Base-by-base conservation (phyloP, 2,113 vertebrate genomes). In the Girardinichthys multiradiatus region DNA sequence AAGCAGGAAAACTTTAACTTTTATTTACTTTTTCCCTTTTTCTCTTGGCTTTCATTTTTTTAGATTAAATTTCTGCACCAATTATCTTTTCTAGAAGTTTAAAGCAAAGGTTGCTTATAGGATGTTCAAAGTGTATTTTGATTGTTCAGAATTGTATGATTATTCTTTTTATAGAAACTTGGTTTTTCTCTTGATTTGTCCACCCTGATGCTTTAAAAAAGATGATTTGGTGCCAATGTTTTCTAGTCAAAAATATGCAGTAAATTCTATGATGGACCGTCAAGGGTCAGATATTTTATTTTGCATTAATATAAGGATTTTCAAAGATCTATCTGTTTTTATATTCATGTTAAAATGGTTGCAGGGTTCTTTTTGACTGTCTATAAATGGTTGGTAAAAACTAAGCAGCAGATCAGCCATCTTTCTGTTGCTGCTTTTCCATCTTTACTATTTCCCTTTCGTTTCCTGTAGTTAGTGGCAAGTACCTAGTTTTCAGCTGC, bases 401-500 rank as follows among this genome's bases (percentile, higher is more conserved):
- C 10, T 35, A 7, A 35, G 35, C 5, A 35, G 10, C 19, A 24
- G 19, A 51, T n/a, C 48, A 51, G 8, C 48, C 7, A 24, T 10
- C 7, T 51, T 51, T 51, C 8, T 63, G 1, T 37, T 12, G 14
- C n/a, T 27, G 13, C 4, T 64, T 27, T 48, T 63, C 8, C n/a
- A n/a, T 3, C 9, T 68, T 54, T 9, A 30, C 8, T 21, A 37
- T 17, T 29, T 73, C 37, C 33, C 61, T n/a, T 35, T 21, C 29
- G 30, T 13, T 57, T 51, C 29, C 61, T 59, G 26, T 33, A 10
- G 27, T 42, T 10, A 35, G 28, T 29, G 57, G 62, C 21, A 35
- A 63, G 27, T 39, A 45, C 54, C 54, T 74, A 66, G 11, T 67
- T 42, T 74, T 14, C 28, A 4, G 61, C 27, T n/a, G 61, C 33